Conservation (phyloP, 2,888 invertebrate genomes). For the Drosophila acutilabella region DNA sequence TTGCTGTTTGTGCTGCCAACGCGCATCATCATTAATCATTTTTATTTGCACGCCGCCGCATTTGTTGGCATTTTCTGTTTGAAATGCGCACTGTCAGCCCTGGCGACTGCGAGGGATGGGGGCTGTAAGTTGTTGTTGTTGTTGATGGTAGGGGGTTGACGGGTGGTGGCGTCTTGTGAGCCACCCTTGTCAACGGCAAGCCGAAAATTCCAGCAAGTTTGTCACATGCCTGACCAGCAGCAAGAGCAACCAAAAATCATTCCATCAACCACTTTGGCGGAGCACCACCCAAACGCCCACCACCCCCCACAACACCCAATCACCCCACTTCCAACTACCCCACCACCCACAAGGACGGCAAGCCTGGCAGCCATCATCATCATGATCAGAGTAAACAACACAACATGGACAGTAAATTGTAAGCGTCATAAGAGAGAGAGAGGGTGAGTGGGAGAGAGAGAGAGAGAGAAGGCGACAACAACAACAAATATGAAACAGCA, state of each 20-base stretch:
- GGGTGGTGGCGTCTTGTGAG: constrained; percentile 37
- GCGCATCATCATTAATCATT: constrained; percentile 83
- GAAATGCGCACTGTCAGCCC: constrained; percentile 65
- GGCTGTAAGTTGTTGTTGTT: constrained; percentile 12
- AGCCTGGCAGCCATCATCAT: constrained; percentile 63
- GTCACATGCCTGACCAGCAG: constrained; percentile 67
- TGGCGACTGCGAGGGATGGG: constrained; percentile 4
- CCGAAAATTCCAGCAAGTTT: constrained; percentile 68
- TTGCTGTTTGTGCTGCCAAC: constrained; percentile 57
- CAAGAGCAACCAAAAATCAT: constrained; percentile 19
- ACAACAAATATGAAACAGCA: constrained; percentile 33
- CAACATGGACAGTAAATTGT: constrained; percentile 80
- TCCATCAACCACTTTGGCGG: constrained; percentile 12
- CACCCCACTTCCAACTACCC: constrained; percentile 21
- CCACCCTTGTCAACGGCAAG: constrained; percentile 71
- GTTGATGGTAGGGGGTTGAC: constrained; percentile 3
- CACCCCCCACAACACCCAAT: constrained; percentile 1
- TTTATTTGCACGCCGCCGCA: constrained; percentile 82
- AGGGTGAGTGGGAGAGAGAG: constrained; percentile 16
- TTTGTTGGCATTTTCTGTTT: constrained; percentile 77
- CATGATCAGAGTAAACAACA: constrained; percentile 75
- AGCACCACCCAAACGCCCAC: constrained; percentile 7
- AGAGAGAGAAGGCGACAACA: constrained; percentile 31
- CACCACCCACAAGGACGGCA: constrained; percentile 49
- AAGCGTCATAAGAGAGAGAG: constrained; percentile 75